A percentile compares a stretch with the other conserved stretches of the same genome.
Conservation (phyloP, 1,140 invertebrate genomes). For the Oreohelix idahoensis region DNA sequence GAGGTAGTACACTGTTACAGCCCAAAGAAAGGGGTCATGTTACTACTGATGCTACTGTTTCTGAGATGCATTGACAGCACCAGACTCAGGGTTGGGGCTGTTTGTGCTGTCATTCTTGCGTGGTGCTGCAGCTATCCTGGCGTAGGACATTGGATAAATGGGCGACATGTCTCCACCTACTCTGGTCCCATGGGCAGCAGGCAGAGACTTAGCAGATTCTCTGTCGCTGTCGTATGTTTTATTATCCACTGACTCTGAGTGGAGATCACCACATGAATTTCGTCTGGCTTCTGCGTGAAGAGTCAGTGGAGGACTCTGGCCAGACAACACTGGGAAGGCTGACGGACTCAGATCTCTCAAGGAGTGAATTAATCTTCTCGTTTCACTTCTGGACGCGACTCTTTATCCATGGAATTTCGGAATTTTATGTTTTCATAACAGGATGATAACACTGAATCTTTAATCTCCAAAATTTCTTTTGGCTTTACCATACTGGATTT, state of each 20-base stretch:
- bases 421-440: not conserved
- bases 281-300: constrained; percentile 53
- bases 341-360: constrained; percentile 63
- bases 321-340: constrained; percentile 61
- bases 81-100: constrained; percentile 26
- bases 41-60: constrained; percentile 37
- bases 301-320: not conserved
- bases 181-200: constrained; percentile 50
- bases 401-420: not conserved
- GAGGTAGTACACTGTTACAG: not conserved
- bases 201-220: constrained; percentile 66
- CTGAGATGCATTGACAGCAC: constrained; percentile 22
- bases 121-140: constrained; percentile 57
- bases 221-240: constrained; percentile 62
- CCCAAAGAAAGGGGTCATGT: not conserved
- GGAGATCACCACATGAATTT: constrained; percentile 63
- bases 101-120: constrained; percentile 30
- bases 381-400: constrained; percentile 23
- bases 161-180: constrained; percentile 42
- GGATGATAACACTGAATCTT: not conserved
- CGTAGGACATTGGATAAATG: constrained; percentile 62
- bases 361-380: constrained; percentile 16
- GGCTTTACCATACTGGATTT: not conserved
- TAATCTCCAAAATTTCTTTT: not conserved
- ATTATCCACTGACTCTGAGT: constrained; percentile 48